Evolutionary conservation across 1,140 invertebrate genomes (phyloP), one percentile per base, ranked within the genome.

Genomic region (Coptotermes formosanus): DNA sequence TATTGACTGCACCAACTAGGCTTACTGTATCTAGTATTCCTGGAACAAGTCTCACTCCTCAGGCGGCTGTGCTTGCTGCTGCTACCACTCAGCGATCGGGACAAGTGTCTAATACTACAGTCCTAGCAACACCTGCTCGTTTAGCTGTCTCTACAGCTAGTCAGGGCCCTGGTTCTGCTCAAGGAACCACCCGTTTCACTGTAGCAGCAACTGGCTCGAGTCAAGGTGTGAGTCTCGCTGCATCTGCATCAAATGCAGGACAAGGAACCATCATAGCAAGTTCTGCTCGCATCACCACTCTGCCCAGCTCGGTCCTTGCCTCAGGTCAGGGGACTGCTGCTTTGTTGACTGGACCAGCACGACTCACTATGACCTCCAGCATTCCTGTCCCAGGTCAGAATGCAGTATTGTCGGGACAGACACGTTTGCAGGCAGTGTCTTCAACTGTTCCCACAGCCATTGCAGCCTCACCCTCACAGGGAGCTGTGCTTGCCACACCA

Each of bases 241-340:
- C 59, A 64, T 25, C 59, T 64, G 64, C 64, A 75, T 75, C 64
- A 30, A 75, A 8, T 75, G 64, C 64, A 75, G 64, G 64, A 9
- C 64, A 75, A 75, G 64, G 64, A 30, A 75, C 64, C 25, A 75
- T 75, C 64, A 75, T 75, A n/a, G 64, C 64, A 75, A 75, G 64
- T 14, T 75, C 64, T 75, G 64, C 64, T 11, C 64, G 64, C 64
- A 75, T 75, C 64, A 75, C 64, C 64, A 75, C 64, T 11, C n/a
- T 75, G n/a, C 64, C 64, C n/a, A 75, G 64, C 64, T 75, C 64
- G 14, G 64, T 75, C n/a, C 64, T 75, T 30, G 16, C 64, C 25
- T 75, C 64, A 11, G 64, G 64, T 75, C 64, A 75, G 64, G 64
- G 64, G n/a, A 75, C 64, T n/a, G 64, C 64, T 25, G n/a, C 64